Percentiles rank a stretch among this genome's conserved stretches.
phyloP scores from a whole-genome alignment of 2,888 invertebrate species.

The Ormyrus nitidulus region DNA sequence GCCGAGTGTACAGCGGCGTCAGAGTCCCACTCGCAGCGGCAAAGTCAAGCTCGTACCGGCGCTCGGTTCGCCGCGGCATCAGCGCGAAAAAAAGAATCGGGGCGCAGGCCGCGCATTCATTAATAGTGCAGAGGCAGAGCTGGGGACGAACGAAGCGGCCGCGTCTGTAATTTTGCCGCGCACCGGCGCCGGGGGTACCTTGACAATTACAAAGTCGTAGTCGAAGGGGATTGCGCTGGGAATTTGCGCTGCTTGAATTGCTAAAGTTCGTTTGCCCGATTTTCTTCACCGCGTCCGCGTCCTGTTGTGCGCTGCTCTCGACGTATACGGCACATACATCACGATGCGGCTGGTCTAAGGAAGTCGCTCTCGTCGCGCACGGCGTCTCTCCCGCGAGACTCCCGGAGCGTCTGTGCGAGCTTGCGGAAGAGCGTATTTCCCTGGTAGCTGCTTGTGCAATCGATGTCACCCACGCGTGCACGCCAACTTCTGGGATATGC shows the following conservation, averaged over 20 bases:
- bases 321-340: no score
- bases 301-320: neutral
- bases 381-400: no score
- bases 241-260: slow-evolving; percentile 45
- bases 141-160: neutral
- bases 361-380: no score
- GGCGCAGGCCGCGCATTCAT: neutral
- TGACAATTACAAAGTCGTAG: slow-evolving; percentile 39
- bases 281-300: neutral
- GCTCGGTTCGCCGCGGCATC: no score
- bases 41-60: no score
- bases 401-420: no score
- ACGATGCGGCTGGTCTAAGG: no score
- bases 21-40: no score
- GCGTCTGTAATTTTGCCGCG: no score
- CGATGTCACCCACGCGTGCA: slow-evolving; percentile 10
- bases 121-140: neutral
- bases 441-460: slow-evolving; percentile 16
- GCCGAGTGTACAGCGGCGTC: no score
- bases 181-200: neutral
- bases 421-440: neutral
- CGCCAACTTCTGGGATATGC: neutral
- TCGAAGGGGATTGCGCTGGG: slow-evolving; percentile 41
- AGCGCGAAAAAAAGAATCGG: no score
- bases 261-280: slow-evolving; percentile 45